phyloP scores from a whole-genome alignment of 2,113 vertebrate species.

The Grammomys dolichurus region DNA sequence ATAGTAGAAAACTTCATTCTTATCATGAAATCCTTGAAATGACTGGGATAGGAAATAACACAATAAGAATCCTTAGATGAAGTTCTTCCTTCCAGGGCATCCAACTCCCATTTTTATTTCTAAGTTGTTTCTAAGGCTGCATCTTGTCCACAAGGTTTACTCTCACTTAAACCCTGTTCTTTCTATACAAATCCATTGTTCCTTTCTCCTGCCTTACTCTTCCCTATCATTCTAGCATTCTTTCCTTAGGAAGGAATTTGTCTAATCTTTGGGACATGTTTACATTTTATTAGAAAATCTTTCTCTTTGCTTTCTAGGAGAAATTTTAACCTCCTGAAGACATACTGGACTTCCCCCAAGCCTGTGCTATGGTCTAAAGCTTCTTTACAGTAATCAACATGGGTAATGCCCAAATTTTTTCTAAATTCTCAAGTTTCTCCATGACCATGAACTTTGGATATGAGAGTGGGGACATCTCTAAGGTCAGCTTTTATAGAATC shows the following conservation, averaged over 20 bases:
- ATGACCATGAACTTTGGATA: background rate
- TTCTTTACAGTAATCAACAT: background rate
- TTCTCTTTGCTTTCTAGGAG: slow-evolving; percentile 5
- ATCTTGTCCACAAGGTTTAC: background rate
- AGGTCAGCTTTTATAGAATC: background rate
- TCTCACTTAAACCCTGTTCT: background rate
- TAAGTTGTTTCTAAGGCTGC: background rate
- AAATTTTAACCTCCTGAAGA: background rate
- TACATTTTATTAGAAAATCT: background rate
- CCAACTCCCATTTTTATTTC: too few relatives aligned
- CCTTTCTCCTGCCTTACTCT: background rate
- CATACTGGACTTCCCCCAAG: background rate
- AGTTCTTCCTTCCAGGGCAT: background rate
- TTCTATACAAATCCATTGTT: background rate
- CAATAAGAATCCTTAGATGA: background rate
- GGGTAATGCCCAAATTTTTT: background rate
- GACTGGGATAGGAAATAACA: background rate
- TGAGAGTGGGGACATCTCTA: background rate
- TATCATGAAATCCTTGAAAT: background rate
- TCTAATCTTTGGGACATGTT: background rate
- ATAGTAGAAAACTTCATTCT: background rate
- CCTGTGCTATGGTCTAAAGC: background rate
- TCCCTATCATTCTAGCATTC: background rate
- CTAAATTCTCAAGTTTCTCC: background rate
- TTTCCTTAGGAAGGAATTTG: background rate